Base-by-base conservation (phyloP, 2,797 vertebrate species). In the Leptatherina wallacei region DNA sequence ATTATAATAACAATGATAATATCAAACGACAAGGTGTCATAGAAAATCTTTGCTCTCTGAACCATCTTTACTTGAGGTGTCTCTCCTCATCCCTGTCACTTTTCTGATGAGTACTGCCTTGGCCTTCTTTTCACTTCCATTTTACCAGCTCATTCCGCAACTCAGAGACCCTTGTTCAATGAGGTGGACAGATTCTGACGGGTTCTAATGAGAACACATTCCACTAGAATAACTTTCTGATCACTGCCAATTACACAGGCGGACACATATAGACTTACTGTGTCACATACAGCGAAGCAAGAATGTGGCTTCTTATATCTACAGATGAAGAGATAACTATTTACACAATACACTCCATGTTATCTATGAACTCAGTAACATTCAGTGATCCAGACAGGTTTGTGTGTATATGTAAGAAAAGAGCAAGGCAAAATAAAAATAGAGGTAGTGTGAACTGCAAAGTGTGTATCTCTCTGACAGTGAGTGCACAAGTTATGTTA, bases 171-270 rank as follows among this genome's bases (percentile, higher is more conserved):
- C 57, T 61, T 69, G 71, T 78, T 74, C 76, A 79, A 75, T 68
- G 73, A 88, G 71, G 62, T 77, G 72, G 71, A 88, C 82, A 77
- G 70, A 78, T 77, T 84, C 61, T 85, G 85, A 80, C 61, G 56
- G 71, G 67, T 88, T 82, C 75, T 91, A 88, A 89, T 82, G 77
- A 82, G 87, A 88, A 88, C 87, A 90, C 83, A 88, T 90, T 93
- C 83, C 85, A 85, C 64, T 69, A 82, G 81, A 90, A 89, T 82
- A 89, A 91, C 87, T 86, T 81, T 74, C 65, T 68, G 24, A 69
- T 72, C 54, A 5, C 27, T 33, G 42, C 38, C 51, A 73, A 72
- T 76, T 65, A 62, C 58, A 35, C 56, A 32, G 11, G 16, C 33
- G 40, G 40, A 52, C 42, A 60, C 63, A 67, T 60, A 70, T 22